Evolutionary conservation across 2,888 invertebrate species (phyloP), one percentile per base, ranked within the genome.

Genomic region (Tenthredo mesomela): DNA sequence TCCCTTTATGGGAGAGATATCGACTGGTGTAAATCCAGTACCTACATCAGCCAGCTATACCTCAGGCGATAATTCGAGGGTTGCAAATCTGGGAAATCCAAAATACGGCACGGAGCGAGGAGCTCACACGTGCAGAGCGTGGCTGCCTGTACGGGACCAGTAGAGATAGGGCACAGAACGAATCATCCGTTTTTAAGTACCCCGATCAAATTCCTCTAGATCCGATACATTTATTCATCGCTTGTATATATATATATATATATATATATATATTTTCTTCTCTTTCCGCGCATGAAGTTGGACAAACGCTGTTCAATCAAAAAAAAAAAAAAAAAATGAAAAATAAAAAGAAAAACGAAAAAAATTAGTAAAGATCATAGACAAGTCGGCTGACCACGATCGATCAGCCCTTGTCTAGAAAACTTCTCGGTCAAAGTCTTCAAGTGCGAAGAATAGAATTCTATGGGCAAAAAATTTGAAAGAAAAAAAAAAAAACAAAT

Each of bases 31-130:
- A 37, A 37, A 73, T 73, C 71, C 40, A 25, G 25, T 18, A 54
- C 50, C 80, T 37, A 37, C 40, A 61, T 61, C 15, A 15, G 37
- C 61, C 29, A 50, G 75, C 50, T 21, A 75, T 75, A 73, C 67
- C 82, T 84, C 71, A 40, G 43, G 75, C 65, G 61, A 85, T 84
- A 75, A 83, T 85, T 86, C 61, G 84, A 86, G 88, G 89, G 88
- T 86, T 87, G 87, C 87, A 89, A 89, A 89, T 88, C 89, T 93
- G 92, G 92, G 92, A 91, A 92, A 93, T 90, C 87, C 89, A 88
- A 89, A 89, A 58, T 88, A 86, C 90, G 89, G 92, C 93, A 93
- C 93, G 93, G 92, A 91, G 40, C 40, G n/a, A 61, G 21, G 21
- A 82, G 61, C 47, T 73, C 80, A 80, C 82, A 82, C 82, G 82